Conservation (phyloP, 2,113 vertebrate species). For the Mesoclemmys tuberculata region DNA sequence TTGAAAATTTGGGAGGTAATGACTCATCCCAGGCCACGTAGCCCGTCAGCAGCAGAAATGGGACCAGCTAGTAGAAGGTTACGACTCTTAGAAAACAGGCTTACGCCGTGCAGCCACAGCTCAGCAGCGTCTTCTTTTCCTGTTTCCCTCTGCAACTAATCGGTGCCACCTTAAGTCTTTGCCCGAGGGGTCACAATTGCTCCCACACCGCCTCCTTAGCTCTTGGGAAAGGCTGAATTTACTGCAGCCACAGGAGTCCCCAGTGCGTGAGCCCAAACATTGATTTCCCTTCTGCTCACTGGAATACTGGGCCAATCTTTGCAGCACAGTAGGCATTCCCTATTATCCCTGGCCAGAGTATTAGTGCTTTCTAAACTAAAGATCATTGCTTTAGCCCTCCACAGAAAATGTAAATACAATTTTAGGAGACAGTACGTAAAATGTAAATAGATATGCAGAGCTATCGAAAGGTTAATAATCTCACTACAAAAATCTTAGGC, state of each 20-base stretch:
- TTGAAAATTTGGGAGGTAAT: background rate
- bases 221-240: background rate
- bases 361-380: background rate
- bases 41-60: background rate
- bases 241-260: background rate
- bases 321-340: background rate
- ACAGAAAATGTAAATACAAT: slow-evolving; percentile 35
- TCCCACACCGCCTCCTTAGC: background rate
- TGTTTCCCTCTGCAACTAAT: background rate
- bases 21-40: background rate
- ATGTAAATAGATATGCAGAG: slow-evolving; percentile 5
- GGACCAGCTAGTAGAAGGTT: background rate
- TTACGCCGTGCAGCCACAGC: background rate
- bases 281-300: background rate
- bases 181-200: background rate
- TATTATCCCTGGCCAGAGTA: background rate
- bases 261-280: background rate
- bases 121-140: background rate
- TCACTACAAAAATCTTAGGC: slow-evolving; percentile 46
- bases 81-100: background rate
- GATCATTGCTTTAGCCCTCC: background rate
- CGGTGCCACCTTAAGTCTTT: background rate
- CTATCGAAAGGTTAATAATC: slow-evolving; percentile 67
- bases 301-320: accelerated
- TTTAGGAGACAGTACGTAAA: slow-evolving; percentile 16